Percentiles rank a stretch among this genome's conserved stretches.
Conservation (phyloP, 1,140 invertebrate species). For the Drosophila kurseongensis region DNA sequence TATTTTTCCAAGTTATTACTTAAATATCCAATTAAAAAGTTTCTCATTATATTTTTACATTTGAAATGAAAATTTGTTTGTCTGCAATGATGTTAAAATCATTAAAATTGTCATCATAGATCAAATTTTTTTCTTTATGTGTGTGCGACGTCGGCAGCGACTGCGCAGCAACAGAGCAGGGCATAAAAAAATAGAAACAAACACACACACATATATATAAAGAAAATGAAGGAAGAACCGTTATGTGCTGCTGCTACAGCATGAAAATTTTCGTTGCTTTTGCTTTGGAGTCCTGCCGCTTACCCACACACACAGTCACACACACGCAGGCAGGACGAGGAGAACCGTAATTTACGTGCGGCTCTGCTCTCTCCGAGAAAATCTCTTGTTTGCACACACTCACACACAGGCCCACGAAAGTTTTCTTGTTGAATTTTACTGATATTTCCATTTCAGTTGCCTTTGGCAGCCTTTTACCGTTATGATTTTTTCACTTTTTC, state of each 20-base stretch:
- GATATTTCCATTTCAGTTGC: conserved; percentile 60
- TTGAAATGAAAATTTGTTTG: too few species aligned
- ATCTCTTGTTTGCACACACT: conserved; percentile 71
- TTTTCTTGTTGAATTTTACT: conserved; percentile 74
- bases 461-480: conserved; percentile 26
- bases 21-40: too few species aligned
- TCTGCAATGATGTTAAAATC: too few species aligned
- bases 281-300: conserved; percentile 59
- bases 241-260: conserved; percentile 51
- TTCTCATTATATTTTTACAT: too few species aligned
- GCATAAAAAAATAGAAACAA: conserved; percentile 6
- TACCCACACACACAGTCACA: conserved; percentile 22
- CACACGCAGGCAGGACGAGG: conserved; percentile 29
- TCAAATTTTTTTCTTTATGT: neutral
- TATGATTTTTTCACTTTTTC: conserved; percentile 36
- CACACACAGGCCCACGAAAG: conserved; percentile 35
- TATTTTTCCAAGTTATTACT: too few species aligned
- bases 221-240: conserved; percentile 34
- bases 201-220: conserved; percentile 19
- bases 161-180: conserved; percentile 66
- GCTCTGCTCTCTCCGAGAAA: conserved; percentile 73
- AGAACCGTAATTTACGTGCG: conserved; percentile 69
- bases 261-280: conserved; percentile 72
- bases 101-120: too few species aligned
- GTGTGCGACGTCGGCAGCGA: conserved; percentile 52